Evolutionary conservation across 2,113 vertebrate species (phyloP), one percentile per base, ranked within the genome.

Genomic region (Urocynchramus pylzowi): DNA sequence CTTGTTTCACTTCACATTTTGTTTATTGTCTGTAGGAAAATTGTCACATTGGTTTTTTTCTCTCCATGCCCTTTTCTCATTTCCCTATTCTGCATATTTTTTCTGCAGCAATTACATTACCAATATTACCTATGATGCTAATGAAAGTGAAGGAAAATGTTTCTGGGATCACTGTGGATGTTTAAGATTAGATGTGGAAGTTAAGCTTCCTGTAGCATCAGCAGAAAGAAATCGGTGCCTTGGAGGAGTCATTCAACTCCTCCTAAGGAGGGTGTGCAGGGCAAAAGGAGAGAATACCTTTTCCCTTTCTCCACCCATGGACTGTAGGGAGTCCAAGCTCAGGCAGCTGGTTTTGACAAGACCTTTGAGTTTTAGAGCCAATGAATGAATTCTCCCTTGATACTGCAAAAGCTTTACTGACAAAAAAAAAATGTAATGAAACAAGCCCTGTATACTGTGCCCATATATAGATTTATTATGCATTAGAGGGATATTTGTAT

Each of bases 31-130:
- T 53, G 14, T 28, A 81, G 24, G 78, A 84, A 84, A 91, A 41
- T 5, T 26, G 27, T 21, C 47, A 37, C 1, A 0, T 14, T 64
- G 7, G 1, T 9, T 2, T 16, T 59, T 41, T 14, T 0, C 0
- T 1, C 9, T 23, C 16, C 24, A 10, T 10, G 14, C 6, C 21
- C 54, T 81, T 74, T n/a, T 79, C 23, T 88, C 9, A 5, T 52
- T 86, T 73, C 4, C 4, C 3, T 54, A 45, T 84, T 74, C 33
- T 75, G n/a, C 7, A 6, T 30, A 13, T 56, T 42, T 75, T 90
- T 84, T 59, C 59, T 92, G 41, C 16, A 77, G 59, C 20, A 80
- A 73, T 83, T 54, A 49, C 21, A 30, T 59, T 8, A 2, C 23
- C 24, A 67, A 30, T 76, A n/a, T 12, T 21, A 59, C 28, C 22